phyloP scores from a whole-genome alignment of 2,113 vertebrate species.

The Holacanthus passer region DNA sequence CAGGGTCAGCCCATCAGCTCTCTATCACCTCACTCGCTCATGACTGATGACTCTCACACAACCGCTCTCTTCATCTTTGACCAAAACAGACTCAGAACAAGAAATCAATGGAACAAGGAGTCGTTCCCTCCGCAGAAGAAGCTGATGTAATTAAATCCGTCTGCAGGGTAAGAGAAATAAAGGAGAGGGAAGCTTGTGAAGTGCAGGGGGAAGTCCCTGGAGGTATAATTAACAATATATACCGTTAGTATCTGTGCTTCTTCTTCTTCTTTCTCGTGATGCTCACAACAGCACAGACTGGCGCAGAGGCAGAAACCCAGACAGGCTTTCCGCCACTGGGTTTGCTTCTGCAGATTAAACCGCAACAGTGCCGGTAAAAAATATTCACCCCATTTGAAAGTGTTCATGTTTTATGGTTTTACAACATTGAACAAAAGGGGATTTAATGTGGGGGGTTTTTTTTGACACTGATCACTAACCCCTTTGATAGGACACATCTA shows the following conservation, averaged over 20 bases:
- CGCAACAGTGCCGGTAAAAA: neutral
- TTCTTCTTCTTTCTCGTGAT: conserved; percentile 29
- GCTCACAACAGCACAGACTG: conserved; percentile 35
- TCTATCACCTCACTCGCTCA: conserved; percentile 12
- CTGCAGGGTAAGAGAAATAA: conserved; percentile 61
- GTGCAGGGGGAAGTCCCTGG: conserved; percentile 60
- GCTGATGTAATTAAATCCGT: conserved; percentile 73
- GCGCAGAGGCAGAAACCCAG: conserved; percentile 38
- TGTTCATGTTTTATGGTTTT: neutral
- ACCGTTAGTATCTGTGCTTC: conserved; percentile 39
- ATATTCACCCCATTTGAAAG: no score
- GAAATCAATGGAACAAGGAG: conserved; percentile 61
- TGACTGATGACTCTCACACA: conserved; percentile 20
- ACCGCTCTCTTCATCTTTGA: conserved; percentile 45
- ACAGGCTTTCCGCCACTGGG: conserved; percentile 7
- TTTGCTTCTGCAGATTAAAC: conserved; percentile 38
- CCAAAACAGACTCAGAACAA: conserved; percentile 49
- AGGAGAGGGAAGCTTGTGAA: conserved; percentile 57
- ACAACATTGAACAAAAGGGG: neutral
- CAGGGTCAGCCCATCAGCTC: conserved; percentile 30
- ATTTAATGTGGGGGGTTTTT: neutral
- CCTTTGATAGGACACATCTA: neutral
- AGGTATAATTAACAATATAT: conserved; percentile 79
- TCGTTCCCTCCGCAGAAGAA: conserved; percentile 3
- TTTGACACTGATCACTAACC: neutral